A percentile compares a stretch with the other conserved stretches of the same genome.
Conservation (phyloP, 2,797 vertebrate genomes). For the Pyrocephalus nanus region DNA sequence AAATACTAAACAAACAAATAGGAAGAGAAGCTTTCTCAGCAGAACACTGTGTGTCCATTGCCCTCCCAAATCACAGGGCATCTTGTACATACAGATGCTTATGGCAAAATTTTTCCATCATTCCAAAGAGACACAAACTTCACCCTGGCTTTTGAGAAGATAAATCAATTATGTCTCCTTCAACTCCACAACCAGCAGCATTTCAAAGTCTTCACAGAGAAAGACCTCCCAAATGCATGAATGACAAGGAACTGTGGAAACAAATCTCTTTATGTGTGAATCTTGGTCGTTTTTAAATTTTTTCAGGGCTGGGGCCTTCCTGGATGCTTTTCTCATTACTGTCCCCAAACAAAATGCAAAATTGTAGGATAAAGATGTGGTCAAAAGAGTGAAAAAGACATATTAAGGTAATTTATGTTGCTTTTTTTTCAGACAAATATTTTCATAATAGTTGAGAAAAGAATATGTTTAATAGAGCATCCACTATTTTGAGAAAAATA, state of each 20-base stretch:
- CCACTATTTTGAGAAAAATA: not conserved
- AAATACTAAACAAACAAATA: not conserved
- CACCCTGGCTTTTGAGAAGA: not conserved
- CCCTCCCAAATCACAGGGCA: not conserved
- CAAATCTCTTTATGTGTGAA: not conserved
- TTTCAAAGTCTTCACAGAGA: not conserved
- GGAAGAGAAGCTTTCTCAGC: not conserved
- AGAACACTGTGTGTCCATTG: not conserved
- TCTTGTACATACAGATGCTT: not conserved
- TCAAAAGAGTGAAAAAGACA: not conserved
- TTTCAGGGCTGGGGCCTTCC: not conserved
- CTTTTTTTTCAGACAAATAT: not conserved
- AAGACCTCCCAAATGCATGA: not conserved
- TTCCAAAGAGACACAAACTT: not conserved
- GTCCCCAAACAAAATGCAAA: not conserved
- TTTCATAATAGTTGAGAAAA: not conserved
- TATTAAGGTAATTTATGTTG: not conserved
- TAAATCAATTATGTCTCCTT: not conserved
- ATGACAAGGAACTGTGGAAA: not conserved
- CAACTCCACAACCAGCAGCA: not conserved
- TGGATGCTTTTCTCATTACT: not conserved
- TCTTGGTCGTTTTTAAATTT: not conserved
- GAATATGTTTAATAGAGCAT: not conserved
- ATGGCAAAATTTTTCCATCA: not conserved
- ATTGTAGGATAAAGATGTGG: not conserved